Evolutionary conservation across 2,888 invertebrate species (phyloP), one percentile per base, ranked within the genome.

Genomic region (Sepioteuthis lessoniana): DNA sequence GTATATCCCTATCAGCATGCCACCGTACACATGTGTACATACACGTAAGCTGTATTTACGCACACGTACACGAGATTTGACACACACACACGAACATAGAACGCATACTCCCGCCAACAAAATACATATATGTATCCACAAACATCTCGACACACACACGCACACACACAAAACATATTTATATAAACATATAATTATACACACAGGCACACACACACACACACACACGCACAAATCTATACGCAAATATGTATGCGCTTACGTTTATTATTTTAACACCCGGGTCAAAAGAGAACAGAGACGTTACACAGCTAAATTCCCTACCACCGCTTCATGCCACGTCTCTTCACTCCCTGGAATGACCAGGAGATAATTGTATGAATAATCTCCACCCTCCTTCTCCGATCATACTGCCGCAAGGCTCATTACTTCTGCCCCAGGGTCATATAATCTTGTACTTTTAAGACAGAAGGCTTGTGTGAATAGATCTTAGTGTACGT

Each of bases 381-480:
- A 76, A 76, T 35, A 76, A 76, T 76, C 76, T n/a, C n/a, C n/a
- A 10, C n/a, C 76, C n/a, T 7, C 76, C 13, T 31, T 2, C 10
- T 3, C 76, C 19, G 76, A 76, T 76, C 76, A 35, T 13, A 1
- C 13, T 35, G 76, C 76, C 76, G 76, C 76, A 76, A 76, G 76
- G 76, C 76, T 76, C 76, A 76, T 76, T 76, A 76, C 76, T 76
- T 21, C n/a, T 76, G 76, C 76, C 76, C 76, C 35, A 76, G 76
- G 76, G 76, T 76, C 76, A 76, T 76, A 76, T 76, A 76, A 76
- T 76, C 76, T 76, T 35, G 35, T 76, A 76, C 76, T 76, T 35
- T 76, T 76, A 76, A n/a, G n/a, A 76, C 76, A 76, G n/a, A 16
- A 16, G 76, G 16, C 13, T 76, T 13, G 76, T n/a, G 16, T 76